A percentile compares a stretch with the other conserved stretches of the same genome.
Conservation (phyloP, 2,888 invertebrate genomes). For the Tenthredo mesomela region DNA sequence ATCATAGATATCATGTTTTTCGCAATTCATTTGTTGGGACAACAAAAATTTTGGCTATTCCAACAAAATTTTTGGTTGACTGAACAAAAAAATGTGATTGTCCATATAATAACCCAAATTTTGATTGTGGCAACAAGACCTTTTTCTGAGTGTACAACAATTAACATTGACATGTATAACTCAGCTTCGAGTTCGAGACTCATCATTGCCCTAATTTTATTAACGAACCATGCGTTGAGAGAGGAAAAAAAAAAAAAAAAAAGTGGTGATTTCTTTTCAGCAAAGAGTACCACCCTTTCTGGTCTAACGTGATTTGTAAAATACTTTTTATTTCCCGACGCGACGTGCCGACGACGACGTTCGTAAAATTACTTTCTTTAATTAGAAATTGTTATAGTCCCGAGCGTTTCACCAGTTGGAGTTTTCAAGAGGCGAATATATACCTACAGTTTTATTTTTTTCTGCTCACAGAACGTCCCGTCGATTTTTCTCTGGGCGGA, state of each 20-base stretch:
- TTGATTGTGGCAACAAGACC: too few species aligned
- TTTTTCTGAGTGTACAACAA: too few species aligned
- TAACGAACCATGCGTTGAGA: background rate
- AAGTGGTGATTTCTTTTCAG: constrained; percentile 14
- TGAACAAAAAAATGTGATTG: too few species aligned
- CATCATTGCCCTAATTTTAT: background rate
- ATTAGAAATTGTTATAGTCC: constrained; percentile 25
- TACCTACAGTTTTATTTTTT: background rate
- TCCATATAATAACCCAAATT: too few species aligned
- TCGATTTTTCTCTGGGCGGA: constrained; percentile 72
- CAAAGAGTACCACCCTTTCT: constrained; percentile 3
- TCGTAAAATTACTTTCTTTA: constrained; percentile 6
- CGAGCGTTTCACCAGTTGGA: background rate
- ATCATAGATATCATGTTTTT: too few species aligned
- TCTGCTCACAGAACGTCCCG: constrained; percentile 71
- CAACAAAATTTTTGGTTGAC: too few species aligned
- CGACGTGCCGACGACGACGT: background rate
- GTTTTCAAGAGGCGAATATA: background rate
- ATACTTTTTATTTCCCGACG: constrained; percentile 9
- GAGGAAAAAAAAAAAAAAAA: background rate
- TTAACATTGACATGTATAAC: background rate
- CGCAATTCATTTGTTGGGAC: too few species aligned
- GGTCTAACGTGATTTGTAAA: background rate
- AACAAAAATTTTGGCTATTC: too few species aligned
- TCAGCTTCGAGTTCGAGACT: constrained; percentile 3